A percentile compares a stretch with the other conserved stretches of the same genome.
Conservation (phyloP, 2,797 vertebrate genomes). For the Rhodeus uyekii region DNA sequence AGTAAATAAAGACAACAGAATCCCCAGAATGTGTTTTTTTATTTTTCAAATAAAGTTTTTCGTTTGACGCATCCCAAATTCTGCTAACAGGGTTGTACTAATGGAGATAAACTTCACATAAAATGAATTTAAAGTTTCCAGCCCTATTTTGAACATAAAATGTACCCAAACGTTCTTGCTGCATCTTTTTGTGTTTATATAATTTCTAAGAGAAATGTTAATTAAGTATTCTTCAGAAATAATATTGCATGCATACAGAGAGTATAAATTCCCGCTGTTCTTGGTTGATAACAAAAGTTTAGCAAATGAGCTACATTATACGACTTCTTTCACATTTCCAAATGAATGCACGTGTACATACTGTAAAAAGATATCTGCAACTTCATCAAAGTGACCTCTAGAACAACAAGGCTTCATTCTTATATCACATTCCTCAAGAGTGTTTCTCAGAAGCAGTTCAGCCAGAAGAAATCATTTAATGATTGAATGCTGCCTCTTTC, state of each 20-base stretch:
- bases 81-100: not conserved
- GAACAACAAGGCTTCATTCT: not conserved
- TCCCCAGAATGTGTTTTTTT: too few relatives aligned
- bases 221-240: not conserved
- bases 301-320: not conserved
- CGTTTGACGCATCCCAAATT: not conserved
- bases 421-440: slow-evolving; percentile 39
- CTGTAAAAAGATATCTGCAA: not conserved
- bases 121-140: not conserved
- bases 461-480: slow-evolving; percentile 77
- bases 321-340: not conserved
- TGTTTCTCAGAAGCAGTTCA: slow-evolving; percentile 65
- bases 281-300: not conserved
- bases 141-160: not conserved
- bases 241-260: not conserved
- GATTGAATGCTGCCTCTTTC: slow-evolving; percentile 69
- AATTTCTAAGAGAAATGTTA: not conserved
- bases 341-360: not conserved
- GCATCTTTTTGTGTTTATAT: not conserved
- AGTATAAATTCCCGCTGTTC: not conserved
- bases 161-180: not conserved
- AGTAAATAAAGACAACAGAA: too few relatives aligned
- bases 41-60: not conserved
- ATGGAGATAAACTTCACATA: not conserved
- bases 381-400: slow-evolving; percentile 35